phyloP scores from a whole-genome alignment of 2,113 vertebrate species.

The Athene cunicularia region DNA sequence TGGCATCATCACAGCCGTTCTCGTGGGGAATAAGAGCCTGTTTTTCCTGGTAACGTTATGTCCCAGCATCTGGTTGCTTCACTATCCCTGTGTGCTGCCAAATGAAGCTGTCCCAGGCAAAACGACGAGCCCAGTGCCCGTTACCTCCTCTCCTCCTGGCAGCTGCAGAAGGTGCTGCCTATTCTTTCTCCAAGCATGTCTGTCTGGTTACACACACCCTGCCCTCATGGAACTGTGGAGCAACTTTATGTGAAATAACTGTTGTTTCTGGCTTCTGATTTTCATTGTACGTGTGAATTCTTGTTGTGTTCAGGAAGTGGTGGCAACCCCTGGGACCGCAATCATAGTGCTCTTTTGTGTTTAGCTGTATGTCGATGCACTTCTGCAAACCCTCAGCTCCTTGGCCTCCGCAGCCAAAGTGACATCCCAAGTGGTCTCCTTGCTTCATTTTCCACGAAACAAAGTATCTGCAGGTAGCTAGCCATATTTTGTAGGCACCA shows the following conservation, averaged over 20 bases:
- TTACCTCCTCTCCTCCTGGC: background rate
- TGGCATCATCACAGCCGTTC: background rate
- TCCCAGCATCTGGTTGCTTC: background rate
- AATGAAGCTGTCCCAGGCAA: background rate
- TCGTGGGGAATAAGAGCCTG: background rate
- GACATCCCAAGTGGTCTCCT: background rate
- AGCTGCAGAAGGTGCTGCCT: background rate
- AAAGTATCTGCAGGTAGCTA: background rate
- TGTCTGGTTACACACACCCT: background rate
- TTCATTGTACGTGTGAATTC: conserved; percentile 4
- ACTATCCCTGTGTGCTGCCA: background rate
- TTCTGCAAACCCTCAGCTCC: conserved; percentile 15
- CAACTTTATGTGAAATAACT: conserved; percentile 2
- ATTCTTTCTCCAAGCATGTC: background rate
- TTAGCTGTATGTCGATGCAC: background rate
- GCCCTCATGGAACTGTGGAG: background rate
- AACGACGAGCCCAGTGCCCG: background rate
- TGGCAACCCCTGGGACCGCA: conserved; percentile 35
- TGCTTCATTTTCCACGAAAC: background rate
- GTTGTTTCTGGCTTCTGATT: conserved; percentile 48
- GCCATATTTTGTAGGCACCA: background rate
- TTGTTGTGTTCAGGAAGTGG: conserved; percentile 39
- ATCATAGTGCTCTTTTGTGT: background rate
- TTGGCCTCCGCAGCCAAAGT: background rate
- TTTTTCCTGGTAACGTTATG: background rate